Base-by-base conservation (phyloP, 2,888 invertebrate genomes). In the Rotaria socialis region DNA sequence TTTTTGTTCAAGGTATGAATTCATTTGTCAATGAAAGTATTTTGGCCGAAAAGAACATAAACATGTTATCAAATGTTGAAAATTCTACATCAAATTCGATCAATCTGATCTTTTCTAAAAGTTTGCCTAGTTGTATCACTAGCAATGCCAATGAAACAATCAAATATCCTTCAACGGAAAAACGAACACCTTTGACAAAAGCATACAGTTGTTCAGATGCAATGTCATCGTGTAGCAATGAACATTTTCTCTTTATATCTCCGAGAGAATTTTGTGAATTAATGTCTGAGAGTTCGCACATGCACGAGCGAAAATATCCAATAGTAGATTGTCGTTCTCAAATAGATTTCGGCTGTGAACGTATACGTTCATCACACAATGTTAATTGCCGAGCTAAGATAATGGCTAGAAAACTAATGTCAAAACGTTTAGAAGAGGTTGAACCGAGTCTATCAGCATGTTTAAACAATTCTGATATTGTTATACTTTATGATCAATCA, bases 401-500 rank as follows among this genome's bases (percentile, higher is more conserved):
- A 2, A 24, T 80, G 35, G 47, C 80, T 19, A 43, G n/a, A 80
- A 43, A 47, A 24, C 14, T 80, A 80, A 0, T 11, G 5, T 47
- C 47, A n/a, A 80, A 80, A 80, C 24, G 47, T 80, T 80, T 80
- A 47, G 80, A 80, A 80, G 80, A 80, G 22, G n/a, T 80, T n/a
- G 43, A 47, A n/a, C n/a, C 22, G 11, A 43, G 47, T 47, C 35
- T 80, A n/a, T 24, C 80, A 41, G 0, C 14, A 43, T 22, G 24
- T 14, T 47, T 80, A 80, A 80, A n/a, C 11, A 43, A 47, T 47
- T 43, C 80, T 14, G 80, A 80, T 80, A 47, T 22, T 80, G 47
- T 80, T 80, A 43, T 80, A n/a, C 47, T 80, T 24, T 80, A 80
- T n/a, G 80, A 80, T 80, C 80, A 80, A 80, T 80, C 80, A 80